Evolutionary conservation across 2,888 invertebrate genomes (phyloP).

Genomic region (Cerastoderma edule): DNA sequence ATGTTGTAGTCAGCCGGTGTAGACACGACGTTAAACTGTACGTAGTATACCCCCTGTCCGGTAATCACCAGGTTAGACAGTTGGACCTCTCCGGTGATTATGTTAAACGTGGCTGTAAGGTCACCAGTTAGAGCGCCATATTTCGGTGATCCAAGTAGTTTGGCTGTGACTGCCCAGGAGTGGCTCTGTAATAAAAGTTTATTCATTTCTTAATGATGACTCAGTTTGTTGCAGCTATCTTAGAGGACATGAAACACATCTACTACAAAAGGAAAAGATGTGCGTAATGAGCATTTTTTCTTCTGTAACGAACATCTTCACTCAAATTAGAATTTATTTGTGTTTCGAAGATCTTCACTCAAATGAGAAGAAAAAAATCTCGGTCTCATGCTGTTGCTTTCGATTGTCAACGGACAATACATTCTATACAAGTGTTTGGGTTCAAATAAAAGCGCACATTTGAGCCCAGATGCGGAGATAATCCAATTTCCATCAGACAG

Average conservation of each 20-base stretch:
- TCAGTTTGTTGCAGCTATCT: too few species aligned
- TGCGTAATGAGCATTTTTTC: neutral
- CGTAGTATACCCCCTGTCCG: slow-evolving; percentile 61
- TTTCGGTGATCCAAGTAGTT: slow-evolving; percentile 50
- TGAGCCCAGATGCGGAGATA: too few species aligned
- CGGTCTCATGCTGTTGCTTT: too few species aligned
- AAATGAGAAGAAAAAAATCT: too few species aligned
- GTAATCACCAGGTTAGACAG: slow-evolving; percentile 67
- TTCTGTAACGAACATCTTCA: too few species aligned
- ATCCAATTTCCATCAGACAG: too few species aligned
- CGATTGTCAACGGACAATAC: too few species aligned
- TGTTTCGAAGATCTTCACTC: too few species aligned
- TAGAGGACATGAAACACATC: too few species aligned
- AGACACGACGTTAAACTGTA: slow-evolving; percentile 61
- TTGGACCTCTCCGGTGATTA: slow-evolving; percentile 53
- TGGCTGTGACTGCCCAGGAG: slow-evolving; percentile 60
- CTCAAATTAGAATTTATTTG: too few species aligned
- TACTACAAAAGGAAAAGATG: neutral
- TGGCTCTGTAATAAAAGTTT: slow-evolving; percentile 58
- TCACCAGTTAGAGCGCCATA: slow-evolving; percentile 57
- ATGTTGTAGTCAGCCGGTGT: slow-evolving; percentile 57
- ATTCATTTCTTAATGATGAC: neutral
- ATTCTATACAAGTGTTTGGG: too few species aligned
- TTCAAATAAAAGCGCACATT: too few species aligned
- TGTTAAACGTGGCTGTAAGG: slow-evolving; percentile 50